A percentile compares a stretch with the other conserved stretches of the same genome.
These are phyloP conservation scores for Mechanitis messenoides DNA, from an alignment of 2,888 invertebrate genomes.

Conservation along the genomic window DNA sequence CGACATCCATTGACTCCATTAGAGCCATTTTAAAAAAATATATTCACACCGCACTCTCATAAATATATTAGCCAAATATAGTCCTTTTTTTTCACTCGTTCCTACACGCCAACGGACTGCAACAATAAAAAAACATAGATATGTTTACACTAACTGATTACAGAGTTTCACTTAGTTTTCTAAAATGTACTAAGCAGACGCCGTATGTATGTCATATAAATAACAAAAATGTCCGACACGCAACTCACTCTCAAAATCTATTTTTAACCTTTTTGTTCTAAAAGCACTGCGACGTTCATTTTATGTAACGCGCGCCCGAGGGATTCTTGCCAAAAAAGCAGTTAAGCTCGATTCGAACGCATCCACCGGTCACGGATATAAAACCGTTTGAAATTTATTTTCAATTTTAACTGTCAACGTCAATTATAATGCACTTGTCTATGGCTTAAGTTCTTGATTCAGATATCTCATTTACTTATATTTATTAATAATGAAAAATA, in stretches of 20 bases:
- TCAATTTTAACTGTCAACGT: constrained; percentile 47
- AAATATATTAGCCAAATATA: constrained; percentile 14
- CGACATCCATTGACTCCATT: constrained; percentile 65
- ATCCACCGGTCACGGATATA: constrained; percentile 40
- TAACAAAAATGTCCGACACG: constrained; percentile 69
- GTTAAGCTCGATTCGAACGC: constrained; percentile 43
- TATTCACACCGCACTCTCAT: constrained; percentile 24
- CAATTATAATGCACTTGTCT: constrained; percentile 11
- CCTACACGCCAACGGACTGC: constrained; percentile 36
- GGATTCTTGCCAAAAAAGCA: constrained; percentile 71
- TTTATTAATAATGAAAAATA: too few relatives aligned
- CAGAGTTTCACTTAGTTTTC: constrained; percentile 68
- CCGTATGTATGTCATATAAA: constrained; percentile 68
- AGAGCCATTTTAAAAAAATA: constrained; percentile 52
- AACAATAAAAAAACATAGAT: constrained; percentile 54
- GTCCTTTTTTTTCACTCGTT: constrained; percentile 35
- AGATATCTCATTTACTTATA: too few relatives aligned
- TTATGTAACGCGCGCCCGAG: constrained; percentile 64
- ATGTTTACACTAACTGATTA: constrained; percentile 62
- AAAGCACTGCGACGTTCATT: constrained; percentile 57
- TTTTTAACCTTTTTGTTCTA: constrained; percentile 68
- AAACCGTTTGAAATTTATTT: constrained; percentile 61
- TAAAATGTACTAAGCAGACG: constrained; percentile 54
- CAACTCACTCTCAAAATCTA: constrained; percentile 69
- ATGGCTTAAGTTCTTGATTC: background rate